phyloP scores from a whole-genome alignment of 1,140 invertebrate species.

The Acromyrmex echinatior region DNA sequence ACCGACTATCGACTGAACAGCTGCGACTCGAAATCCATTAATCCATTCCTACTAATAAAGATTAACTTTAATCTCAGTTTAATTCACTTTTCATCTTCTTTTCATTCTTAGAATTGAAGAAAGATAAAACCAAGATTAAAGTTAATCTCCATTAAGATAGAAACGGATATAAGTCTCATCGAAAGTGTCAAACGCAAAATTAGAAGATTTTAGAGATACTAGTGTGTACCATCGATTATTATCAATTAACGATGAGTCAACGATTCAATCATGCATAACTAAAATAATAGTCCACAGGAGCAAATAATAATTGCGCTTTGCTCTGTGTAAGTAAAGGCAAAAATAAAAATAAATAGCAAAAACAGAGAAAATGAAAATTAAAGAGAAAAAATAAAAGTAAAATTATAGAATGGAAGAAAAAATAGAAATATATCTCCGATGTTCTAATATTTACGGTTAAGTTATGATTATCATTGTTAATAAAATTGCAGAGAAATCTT shows the following conservation, averaged over 20 bases:
- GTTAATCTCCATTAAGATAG: too few relatives aligned
- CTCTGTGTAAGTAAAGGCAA: background rate
- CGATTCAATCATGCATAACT: background rate
- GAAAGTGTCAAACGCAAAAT: constrained; percentile 11
- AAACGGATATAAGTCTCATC: background rate
- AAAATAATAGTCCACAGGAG: background rate
- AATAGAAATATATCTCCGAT: background rate
- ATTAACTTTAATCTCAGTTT: too few relatives aligned
- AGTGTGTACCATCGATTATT: background rate
- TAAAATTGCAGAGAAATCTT: background rate
- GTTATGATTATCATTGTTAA: background rate
- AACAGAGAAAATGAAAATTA: background rate
- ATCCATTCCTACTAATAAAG: too few relatives aligned
- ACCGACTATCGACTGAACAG: background rate
- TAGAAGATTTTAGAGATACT: background rate
- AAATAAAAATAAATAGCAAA: background rate
- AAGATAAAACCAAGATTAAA: too few relatives aligned
- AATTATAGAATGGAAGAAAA: background rate
- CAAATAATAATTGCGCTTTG: background rate
- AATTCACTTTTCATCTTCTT: too few relatives aligned
- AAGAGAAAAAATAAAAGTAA: background rate
- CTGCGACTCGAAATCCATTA: constrained; percentile 3
- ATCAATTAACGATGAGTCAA: background rate
- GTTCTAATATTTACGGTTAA: background rate
- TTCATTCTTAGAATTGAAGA: too few relatives aligned